Conservation (phyloP, 2,888 invertebrate species). For the Diabrotica balteata region DNA sequence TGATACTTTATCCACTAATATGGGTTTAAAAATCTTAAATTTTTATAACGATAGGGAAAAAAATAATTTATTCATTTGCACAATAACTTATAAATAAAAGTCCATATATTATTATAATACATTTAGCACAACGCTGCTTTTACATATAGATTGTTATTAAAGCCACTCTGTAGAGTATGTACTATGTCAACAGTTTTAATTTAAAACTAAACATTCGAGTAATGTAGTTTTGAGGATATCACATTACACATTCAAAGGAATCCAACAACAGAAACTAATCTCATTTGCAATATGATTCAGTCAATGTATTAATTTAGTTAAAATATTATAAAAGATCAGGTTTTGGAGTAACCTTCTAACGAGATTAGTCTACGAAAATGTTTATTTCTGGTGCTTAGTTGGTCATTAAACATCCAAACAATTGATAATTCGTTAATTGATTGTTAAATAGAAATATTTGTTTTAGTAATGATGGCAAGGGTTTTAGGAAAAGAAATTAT, state of each 20-base stretch:
- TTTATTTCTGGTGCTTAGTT: conserved; percentile 21
- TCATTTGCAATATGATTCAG: conserved; percentile 31
- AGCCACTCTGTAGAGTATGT: too few relatives aligned
- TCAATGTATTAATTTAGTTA: conserved; percentile 4
- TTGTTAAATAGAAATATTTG: conserved; percentile 3
- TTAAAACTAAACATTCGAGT: not conserved
- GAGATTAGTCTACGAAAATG: conserved; percentile 18
- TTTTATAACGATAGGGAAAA: too few relatives aligned
- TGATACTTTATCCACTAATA: too few relatives aligned
- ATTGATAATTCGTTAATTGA: not conserved
- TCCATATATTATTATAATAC: too few relatives aligned
- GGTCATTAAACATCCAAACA: not conserved
- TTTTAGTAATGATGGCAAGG: conserved; percentile 1
- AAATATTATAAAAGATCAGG: not conserved
- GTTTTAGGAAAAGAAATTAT: not conserved
- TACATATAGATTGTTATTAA: too few relatives aligned
- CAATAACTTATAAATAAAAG: too few relatives aligned
- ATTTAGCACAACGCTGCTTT: too few relatives aligned
- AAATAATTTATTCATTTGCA: too few relatives aligned
- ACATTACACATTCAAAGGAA: conserved; percentile 27
- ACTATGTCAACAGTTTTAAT: conserved; percentile 6
- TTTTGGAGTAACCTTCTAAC: not conserved
- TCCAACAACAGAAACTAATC: conserved; percentile 24
- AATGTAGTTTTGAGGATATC: conserved; percentile 16
- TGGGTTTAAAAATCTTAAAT: too few relatives aligned